These are phyloP conservation scores for Tinamus guttatus DNA, from an alignment of 2,113 vertebrate species.

Conservation along the genomic window DNA sequence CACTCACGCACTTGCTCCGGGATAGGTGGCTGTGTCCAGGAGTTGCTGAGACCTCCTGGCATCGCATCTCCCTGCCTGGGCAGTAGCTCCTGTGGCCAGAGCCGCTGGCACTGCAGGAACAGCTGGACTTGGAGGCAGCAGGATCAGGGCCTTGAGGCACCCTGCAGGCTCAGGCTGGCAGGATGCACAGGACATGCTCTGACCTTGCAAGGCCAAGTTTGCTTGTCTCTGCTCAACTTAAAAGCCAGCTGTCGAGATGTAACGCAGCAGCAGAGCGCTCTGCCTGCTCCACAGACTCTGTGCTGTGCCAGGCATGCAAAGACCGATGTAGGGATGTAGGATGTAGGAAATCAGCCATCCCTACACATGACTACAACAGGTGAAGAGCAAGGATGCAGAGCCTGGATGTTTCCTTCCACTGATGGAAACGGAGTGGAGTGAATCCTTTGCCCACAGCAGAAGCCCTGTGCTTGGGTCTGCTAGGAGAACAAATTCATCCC, in stretches of 20 bases:
- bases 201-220: not conserved
- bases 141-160: not conserved
- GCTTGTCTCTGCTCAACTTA: not conserved
- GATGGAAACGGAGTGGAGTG: not conserved
- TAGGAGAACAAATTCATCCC: not conserved
- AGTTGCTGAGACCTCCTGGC: too few relatives aligned
- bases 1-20: accelerated
- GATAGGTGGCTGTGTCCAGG: too few relatives aligned
- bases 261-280: not conserved
- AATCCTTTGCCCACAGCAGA: not conserved
- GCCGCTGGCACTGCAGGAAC: too few relatives aligned
- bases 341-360: constrained; percentile 42
- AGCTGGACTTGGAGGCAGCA: not conserved
- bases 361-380: not conserved
- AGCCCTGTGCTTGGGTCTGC: not conserved
- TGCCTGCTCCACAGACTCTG: not conserved
- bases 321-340: not conserved
- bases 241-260: not conserved
- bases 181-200: not conserved
- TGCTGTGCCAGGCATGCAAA: not conserved
- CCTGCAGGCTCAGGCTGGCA: too few relatives aligned
- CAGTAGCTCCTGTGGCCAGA: not conserved
- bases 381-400: not conserved
- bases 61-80: accelerated
- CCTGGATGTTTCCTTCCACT: accelerated